Percentiles rank a stretch among this genome's conserved stretches.
Evolutionary conservation across 2,888 invertebrate species (phyloP).

Genomic region (Campopleginae sp.): DNA sequence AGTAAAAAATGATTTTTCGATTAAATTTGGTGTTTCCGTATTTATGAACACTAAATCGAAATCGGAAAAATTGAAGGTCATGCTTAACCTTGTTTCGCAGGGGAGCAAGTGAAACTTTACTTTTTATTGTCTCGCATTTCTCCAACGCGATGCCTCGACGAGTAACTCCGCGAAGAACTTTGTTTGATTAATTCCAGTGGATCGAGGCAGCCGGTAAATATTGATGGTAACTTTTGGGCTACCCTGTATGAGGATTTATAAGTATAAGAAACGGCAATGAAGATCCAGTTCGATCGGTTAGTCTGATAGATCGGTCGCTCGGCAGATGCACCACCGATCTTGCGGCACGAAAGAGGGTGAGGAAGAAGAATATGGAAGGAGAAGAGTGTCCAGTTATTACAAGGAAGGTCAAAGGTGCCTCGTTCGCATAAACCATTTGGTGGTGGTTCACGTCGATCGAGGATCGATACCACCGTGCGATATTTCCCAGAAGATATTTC

Average conservation of each 20-base stretch:
- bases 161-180: not conserved
- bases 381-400: constrained; percentile 79
- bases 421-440: constrained; percentile 84
- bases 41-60: no score
- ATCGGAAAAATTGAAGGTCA: no score
- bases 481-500: constrained; percentile 80
- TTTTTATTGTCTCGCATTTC: no score
- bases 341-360: constrained; percentile 71
- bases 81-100: no score
- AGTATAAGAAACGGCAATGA: constrained; percentile 43
- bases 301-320: constrained; percentile 70
- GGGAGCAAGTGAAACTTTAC: no score
- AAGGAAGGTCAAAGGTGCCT: constrained; percentile 73
- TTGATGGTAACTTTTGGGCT: not conserved
- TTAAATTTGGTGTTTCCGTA: no score
- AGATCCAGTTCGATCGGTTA: constrained; percentile 72
- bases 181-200: not conserved
- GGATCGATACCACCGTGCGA: constrained; percentile 80
- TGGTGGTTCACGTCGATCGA: constrained; percentile 78
- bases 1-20: no score
- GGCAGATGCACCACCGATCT: constrained; percentile 78
- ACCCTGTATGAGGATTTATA: constrained; percentile 28
- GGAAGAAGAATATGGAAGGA: constrained; percentile 41
- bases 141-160: not conserved
- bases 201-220: not conserved